phyloP scores from a whole-genome alignment of 2,797 vertebrate species.

The Acrossocheilus fasciatus region DNA sequence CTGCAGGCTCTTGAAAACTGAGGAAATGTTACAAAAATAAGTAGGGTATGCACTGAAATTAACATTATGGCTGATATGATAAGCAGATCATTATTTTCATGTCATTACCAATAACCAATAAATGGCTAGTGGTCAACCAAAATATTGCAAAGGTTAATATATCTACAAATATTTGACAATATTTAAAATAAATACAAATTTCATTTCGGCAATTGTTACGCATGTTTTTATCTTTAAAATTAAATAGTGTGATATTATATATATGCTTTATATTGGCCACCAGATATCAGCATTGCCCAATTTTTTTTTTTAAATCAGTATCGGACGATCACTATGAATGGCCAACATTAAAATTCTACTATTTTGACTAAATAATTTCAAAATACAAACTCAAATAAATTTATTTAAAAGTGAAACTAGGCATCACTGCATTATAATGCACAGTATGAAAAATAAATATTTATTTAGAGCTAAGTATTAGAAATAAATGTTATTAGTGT shows the following conservation, averaged over 20 bases:
- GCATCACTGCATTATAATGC: not conserved
- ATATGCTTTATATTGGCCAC: no score
- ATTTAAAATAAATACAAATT: no score
- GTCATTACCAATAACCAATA: no score
- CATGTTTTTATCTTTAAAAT: no score
- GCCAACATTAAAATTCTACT: not conserved
- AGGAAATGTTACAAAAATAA: not conserved
- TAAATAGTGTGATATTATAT: no score
- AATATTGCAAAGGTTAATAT: no score
- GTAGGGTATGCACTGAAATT: not conserved
- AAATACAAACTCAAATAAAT: not conserved
- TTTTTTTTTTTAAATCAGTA: no score
- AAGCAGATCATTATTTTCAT: not conserved
- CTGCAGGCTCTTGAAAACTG: slow-evolving; percentile 93
- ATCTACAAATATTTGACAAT: no score
- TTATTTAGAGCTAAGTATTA: not conserved
- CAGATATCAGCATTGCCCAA: no score
- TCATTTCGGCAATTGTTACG: no score
- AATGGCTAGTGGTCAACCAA: no score
- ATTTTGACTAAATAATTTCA: not conserved
- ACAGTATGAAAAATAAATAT: not conserved
- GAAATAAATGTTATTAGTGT: not conserved
- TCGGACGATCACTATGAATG: not conserved
- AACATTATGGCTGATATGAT: not conserved
- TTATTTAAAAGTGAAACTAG: not conserved